Percentiles rank a stretch among this genome's conserved stretches.
phyloP scores from a whole-genome alignment of 2,888 invertebrate genomes.

The Eumerus sabulonum region DNA sequence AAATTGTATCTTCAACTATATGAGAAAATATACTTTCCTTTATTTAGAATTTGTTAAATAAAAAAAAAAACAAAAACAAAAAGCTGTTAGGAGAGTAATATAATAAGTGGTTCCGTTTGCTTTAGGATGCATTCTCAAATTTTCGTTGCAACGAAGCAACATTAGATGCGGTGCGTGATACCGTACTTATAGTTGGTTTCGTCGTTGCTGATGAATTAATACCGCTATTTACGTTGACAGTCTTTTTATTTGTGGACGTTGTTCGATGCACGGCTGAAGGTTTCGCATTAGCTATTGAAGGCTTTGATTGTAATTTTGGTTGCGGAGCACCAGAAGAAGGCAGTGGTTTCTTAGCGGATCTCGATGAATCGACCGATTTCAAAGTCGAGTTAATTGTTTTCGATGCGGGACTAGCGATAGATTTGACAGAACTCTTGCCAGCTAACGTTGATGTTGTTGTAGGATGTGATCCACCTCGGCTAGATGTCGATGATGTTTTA shows the following conservation, averaged over 20 bases:
- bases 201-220: not conserved
- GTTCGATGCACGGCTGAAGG: conserved; percentile 34
- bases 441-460: conserved; percentile 36
- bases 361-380: conserved; percentile 44
- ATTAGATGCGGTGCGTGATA: conserved; percentile 82
- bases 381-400: conserved; percentile 53
- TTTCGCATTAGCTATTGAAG: conserved; percentile 64
- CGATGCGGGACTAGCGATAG: conserved; percentile 55
- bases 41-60: too few relatives aligned
- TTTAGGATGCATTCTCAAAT: conserved; percentile 81
- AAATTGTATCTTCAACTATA: too few relatives aligned
- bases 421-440: conserved; percentile 64
- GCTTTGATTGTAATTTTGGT: conserved; percentile 72
- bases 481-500: conserved; percentile 14
- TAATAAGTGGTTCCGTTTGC: too few relatives aligned
- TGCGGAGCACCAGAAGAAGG: conserved; percentile 53
- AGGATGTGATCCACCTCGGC: conserved; percentile 11
- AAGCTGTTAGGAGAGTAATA: too few relatives aligned
- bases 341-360: conserved; percentile 68
- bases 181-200: conserved; percentile 38
- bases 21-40: too few relatives aligned
- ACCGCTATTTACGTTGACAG: conserved; percentile 14
- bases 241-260: conserved; percentile 68
- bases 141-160: conserved; percentile 89
- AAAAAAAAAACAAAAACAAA: too few relatives aligned